Base-by-base conservation (phyloP, 2,888 invertebrate genomes). In the Baronia brevicornis region DNA sequence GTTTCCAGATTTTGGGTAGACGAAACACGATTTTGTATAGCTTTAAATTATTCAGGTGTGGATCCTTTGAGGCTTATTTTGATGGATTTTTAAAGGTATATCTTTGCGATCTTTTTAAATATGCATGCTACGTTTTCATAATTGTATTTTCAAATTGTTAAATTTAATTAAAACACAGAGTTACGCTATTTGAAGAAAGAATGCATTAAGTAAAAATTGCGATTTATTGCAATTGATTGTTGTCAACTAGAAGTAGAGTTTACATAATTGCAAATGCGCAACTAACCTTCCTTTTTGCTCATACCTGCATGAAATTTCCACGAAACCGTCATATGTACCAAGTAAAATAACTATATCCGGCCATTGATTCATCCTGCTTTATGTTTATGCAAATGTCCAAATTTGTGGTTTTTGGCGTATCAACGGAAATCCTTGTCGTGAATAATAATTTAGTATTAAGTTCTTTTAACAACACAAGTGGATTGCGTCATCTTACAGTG, bases 351-450 rank as follows among this genome's bases (percentile, higher is more conserved):
- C 59, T 60, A 56, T 67, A 69, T 80, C 80, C 79, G 75, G 54
- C 62, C 73, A 71, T 77, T 77, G 60, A 67, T 57, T 63, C 60
- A 57, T 63, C 59, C 60, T 55, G 60, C 64, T 53, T 41, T 39
- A 21, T 34, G 34, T 42, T 41, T 46, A 52, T 52, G 54, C 48
- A 47, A 55, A 55, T 54, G 41, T 39, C 25, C 39, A 27, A 40
- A 46, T 50, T 42, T 36, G 44, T 32, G 15, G 23, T 39, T 37
- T 40, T 43, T 33, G 25, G 10, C 26, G 23, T 28, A 28, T 26
- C 31, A 26, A 38, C 34, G 28, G 28, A 34, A 28, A 34, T 28
- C 34, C 24, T 38, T 33, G 28, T 31, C 35, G 5, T 18, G 38
- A 35, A 36, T 41, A 38, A 30, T 33, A 36, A 38, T 41, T 38